Evolutionary conservation across 2,888 invertebrate species (phyloP).

Genomic region (Lepidonotus clava): DNA sequence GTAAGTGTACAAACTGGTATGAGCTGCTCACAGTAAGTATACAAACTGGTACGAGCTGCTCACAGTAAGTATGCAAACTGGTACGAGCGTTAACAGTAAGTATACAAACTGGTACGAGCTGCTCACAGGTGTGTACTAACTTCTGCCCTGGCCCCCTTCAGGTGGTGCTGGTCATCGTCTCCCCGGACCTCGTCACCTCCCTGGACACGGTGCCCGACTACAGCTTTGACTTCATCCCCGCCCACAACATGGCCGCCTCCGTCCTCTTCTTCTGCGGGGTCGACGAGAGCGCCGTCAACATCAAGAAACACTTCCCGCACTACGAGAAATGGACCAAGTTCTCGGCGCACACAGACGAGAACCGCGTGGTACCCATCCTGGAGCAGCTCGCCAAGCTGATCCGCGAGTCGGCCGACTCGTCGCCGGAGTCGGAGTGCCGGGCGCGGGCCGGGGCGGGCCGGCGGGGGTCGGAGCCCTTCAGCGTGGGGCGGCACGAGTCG

Average conservation of each 20-base stretch:
- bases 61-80: no score
- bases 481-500: no score
- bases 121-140: no score
- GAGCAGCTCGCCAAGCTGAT: slow-evolving; percentile 1
- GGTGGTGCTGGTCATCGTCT: slow-evolving; percentile 12
- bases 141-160: no score
- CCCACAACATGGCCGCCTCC: neutral
- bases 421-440: neutral
- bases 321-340: slow-evolving; percentile 10
- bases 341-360: neutral
- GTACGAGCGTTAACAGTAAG: no score
- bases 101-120: no score
- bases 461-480: no score
- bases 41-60: no score
- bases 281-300: neutral
- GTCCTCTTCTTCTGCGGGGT: slow-evolving; percentile 36
- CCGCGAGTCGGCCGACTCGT: neutral
- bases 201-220: neutral
- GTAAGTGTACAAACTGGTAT: no score
- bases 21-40: no score
- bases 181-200: neutral
- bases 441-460: neutral
- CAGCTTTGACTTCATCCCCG: neutral
- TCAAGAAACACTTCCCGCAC: neutral
- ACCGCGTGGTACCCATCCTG: neutral